Evolutionary conservation across 2,888 invertebrate genomes (phyloP).

Genomic region (Drosophila heteroneura): DNA sequence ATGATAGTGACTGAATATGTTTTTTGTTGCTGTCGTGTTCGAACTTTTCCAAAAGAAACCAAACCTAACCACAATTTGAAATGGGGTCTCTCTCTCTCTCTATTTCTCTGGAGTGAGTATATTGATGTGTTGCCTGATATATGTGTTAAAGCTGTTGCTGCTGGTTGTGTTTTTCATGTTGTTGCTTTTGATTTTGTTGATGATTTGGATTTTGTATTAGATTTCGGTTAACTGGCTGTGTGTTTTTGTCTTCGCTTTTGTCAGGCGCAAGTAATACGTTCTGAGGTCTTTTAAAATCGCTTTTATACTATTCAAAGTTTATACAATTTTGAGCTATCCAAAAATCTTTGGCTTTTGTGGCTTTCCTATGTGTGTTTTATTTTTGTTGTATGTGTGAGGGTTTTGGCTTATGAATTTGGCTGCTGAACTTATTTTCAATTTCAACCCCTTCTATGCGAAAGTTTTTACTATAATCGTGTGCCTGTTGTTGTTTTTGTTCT

Average conservation of each 20-base stretch:
- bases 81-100: constrained; percentile 19
- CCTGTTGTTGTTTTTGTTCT: constrained; percentile 42
- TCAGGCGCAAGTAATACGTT: constrained; percentile 65
- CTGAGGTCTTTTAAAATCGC: constrained; percentile 43
- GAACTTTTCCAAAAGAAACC: constrained; percentile 74
- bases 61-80: constrained; percentile 78
- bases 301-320: constrained; percentile 25
- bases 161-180: constrained; percentile 60
- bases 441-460: constrained; percentile 66
- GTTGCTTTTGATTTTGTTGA: constrained; percentile 59
- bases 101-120: not conserved
- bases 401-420: constrained; percentile 52
- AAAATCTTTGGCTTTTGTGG: constrained; percentile 52
- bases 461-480: constrained; percentile 59
- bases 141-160: constrained; percentile 63
- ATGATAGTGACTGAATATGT: constrained; percentile 46
- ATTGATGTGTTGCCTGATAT: constrained; percentile 40
- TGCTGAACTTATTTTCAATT: constrained; percentile 64
- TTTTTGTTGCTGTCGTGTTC: constrained; percentile 39
- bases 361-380: constrained; percentile 7
- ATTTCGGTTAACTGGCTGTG: constrained; percentile 57
- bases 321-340: constrained; percentile 43
- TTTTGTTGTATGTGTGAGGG: constrained; percentile 24
- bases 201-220: constrained; percentile 49
- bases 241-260: constrained; percentile 53